Evolutionary conservation across 2,888 invertebrate species (phyloP).

Genomic region (Eupithecia tripunctaria): DNA sequence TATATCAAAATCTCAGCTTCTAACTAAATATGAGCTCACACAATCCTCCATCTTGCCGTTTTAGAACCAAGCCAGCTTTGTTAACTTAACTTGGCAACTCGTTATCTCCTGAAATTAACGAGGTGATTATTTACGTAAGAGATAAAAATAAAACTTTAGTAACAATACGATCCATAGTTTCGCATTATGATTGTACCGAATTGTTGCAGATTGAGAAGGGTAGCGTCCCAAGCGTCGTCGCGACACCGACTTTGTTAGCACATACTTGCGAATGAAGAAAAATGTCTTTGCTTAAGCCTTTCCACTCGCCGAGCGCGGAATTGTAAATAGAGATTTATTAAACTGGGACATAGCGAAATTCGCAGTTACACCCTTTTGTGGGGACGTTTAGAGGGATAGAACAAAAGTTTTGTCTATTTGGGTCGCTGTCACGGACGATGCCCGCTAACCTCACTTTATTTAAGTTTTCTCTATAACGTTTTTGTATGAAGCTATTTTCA

Average conservation of each 20-base stretch:
- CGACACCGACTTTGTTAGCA: constrained; percentile 75
- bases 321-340: constrained; percentile 84
- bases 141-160: constrained; percentile 57
- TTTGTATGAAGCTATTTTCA: constrained; percentile 5
- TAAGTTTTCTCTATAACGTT: constrained; percentile 23
- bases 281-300: constrained; percentile 81
- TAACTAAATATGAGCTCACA: constrained; percentile 15
- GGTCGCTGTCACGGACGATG: constrained; percentile 42
- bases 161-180: constrained; percentile 44
- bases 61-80: constrained; percentile 37
- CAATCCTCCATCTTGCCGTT: constrained; percentile 23
- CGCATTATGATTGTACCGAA: constrained; percentile 66
- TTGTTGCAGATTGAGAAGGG: constrained; percentile 68
- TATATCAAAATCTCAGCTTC: constrained; percentile 2
- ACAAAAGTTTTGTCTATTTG: constrained; percentile 57
- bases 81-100: constrained; percentile 41
- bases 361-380: constrained; percentile 66
- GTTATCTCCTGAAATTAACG: constrained; percentile 42
- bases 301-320: constrained; percentile 75
- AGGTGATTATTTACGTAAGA: constrained; percentile 51
- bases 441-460: constrained; percentile 37
- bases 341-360: constrained; percentile 75
- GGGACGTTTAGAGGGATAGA: constrained; percentile 55
- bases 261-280: constrained; percentile 82
- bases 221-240: constrained; percentile 62